Evolutionary conservation across 2,797 vertebrate species (phyloP).

Genomic region (Sarcophilus harrisii): DNA sequence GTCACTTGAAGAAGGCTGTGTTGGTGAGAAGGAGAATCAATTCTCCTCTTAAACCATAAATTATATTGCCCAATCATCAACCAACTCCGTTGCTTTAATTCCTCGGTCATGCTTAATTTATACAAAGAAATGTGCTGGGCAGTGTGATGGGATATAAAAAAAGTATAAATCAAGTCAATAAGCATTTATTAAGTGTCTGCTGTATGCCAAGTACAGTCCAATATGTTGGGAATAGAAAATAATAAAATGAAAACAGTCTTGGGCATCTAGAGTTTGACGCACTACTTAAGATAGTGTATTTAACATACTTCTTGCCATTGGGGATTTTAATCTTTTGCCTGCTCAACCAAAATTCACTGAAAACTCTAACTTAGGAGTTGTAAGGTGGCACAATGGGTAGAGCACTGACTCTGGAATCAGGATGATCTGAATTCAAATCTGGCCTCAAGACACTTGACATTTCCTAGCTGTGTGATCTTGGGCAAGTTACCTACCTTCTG

Average conservation of each 20-base stretch:
- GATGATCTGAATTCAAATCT: neutral
- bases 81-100: neutral
- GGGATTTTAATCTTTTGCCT: neutral
- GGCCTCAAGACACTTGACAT: neutral
- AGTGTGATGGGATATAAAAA: neutral
- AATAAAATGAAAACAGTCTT: neutral
- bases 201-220: neutral
- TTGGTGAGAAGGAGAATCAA: neutral
- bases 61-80: neutral
- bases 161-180: neutral
- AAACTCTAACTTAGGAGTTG: neutral
- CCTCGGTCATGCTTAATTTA: neutral
- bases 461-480: neutral
- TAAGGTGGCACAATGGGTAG: neutral
- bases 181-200: neutral
- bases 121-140: neutral
- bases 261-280: neutral
- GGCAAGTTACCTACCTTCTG: neutral
- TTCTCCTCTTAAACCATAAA: neutral
- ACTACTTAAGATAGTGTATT: neutral
- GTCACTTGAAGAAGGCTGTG: neutral
- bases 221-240: neutral
- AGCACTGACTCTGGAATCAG: neutral
- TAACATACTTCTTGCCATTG: neutral
- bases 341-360: neutral